These are phyloP conservation scores for Vanessa tameamea DNA, from an alignment of 1,140 invertebrate species.

Conservation along the genomic window DNA sequence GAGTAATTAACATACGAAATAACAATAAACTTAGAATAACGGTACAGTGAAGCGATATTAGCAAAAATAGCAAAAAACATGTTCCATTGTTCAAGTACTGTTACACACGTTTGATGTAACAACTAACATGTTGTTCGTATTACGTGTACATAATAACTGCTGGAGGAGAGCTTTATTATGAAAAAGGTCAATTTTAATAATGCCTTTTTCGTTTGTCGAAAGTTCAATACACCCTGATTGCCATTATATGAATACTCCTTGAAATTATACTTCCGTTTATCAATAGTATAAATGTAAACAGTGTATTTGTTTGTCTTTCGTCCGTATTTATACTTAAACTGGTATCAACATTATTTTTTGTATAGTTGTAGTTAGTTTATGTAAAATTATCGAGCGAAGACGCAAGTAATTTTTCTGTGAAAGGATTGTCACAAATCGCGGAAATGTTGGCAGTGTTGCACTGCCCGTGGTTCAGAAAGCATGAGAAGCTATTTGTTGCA, in stretches of 20 bases:
- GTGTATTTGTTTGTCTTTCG: no score
- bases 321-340: no score
- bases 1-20: constrained; percentile 24
- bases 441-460: no score
- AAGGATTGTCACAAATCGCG: no score
- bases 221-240: constrained; percentile 11
- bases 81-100: constrained; percentile 41
- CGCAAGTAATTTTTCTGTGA: no score
- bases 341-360: no score
- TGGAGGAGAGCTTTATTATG: constrained; percentile 21
- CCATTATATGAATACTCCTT: not conserved
- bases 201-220: constrained; percentile 28
- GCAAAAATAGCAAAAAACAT: constrained; percentile 40
- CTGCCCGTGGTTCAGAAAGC: no score
- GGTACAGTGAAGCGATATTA: constrained; percentile 31
- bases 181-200: constrained; percentile 46
- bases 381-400: no score
- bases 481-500: no score
- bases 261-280: not conserved
- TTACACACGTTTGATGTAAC: constrained; percentile 38
- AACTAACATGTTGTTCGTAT: constrained; percentile 32
- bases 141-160: constrained; percentile 40
- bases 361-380: no score
- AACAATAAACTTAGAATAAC: constrained; percentile 30
- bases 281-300: not conserved